Base-by-base conservation (phyloP, 2,113 vertebrate genomes). In the Toxostoma redivivum region DNA sequence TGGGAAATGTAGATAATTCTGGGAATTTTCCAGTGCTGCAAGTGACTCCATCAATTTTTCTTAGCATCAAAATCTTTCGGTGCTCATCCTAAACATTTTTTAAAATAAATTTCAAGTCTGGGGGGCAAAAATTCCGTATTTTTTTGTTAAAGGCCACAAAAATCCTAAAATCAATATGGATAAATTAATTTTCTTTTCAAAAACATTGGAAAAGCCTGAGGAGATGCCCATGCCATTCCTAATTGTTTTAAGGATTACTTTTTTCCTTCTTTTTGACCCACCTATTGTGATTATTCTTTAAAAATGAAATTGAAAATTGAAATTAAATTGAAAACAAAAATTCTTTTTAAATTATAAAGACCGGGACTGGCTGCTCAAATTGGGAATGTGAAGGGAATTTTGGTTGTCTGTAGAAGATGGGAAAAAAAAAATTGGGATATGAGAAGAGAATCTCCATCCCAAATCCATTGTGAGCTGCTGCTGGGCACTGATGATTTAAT, bases 81-180 rank as follows among this genome's bases (percentile, higher is more conserved):
- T 16, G 33, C 15, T 58, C 10, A 3, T 16, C 33, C 18, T 33
- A 9, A 64, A 28, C 3, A 8, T 1, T 44, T 5, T 10, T 53
- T 0, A 2, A 11, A 58, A 81, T 27, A 56, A 90, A 76, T 18
- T 44, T 44, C 31, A 67, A 25, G 2, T 8, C 30, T 42, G 12
- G 3, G 30, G 0, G 1, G 1, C 0, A 4, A 22, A 57, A 74
- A 24, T 19, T 30, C 30, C 25, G 14, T 2, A 5, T 45, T 80
- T 76, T 76, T 57, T 6, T 57, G 22, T 35, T 40, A 11, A 50
- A 66, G 10, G 13, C 37, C n/a, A 15, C 17, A 61, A 91, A 31
- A 28, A 5, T 42, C 25, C 40, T 16, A 10, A 65, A 71, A 69
- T 1, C 4, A 11, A 1, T 1, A 22, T 0, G 6, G 19, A 50